Base-by-base conservation (phyloP, 1,140 invertebrate genomes). In the Aphelinus atriplicis region DNA sequence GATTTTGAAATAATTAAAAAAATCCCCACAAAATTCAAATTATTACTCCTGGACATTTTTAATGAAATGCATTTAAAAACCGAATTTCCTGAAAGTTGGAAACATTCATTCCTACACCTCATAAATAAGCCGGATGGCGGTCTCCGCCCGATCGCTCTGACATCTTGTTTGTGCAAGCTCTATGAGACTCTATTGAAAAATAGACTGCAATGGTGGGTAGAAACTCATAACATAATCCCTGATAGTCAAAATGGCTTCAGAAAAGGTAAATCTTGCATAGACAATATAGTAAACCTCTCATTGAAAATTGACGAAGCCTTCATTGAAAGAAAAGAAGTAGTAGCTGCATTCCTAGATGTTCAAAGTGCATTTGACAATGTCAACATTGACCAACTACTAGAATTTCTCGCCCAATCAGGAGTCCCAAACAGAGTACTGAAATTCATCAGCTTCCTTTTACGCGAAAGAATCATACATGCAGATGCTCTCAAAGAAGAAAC, bases 331-430 rank as follows among this genome's bases (percentile, higher is more conserved):
- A 57, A 53, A 46, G 60, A 69, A 51, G 51, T 65, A 26, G 43
- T 50, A 2, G 66, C 26, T 2, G 73, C 72, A 10, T 71, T 67
- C 48, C 9, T 76, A 1, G 71, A 76, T 55, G 73, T 78, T 0
- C 6, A 72, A 56, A 66, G 70, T 3, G 73, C 73, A 6, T 78
- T 76, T 53, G 71, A 76, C 57, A 78, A 78, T 46, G 65, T 78
- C 26, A 64, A 76, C n/a, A 61, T 71, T 7, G 58, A 53, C 65
- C 55, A 70, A 55, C 61, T 78, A 7, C 48, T 64, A 48, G 55
- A 73, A 50, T 57, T 71, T 45, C 10, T 78, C 4, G 63, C 69
- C 4, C 26, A 47, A 26, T 1, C 62, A 1, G 60, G 68, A 45
- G 5, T 45, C 1, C 66, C 77, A 3, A 1, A 10, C 2, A 76